Base-by-base conservation (phyloP, 2,888 invertebrate genomes). In the Hypomecis atomaria region DNA sequence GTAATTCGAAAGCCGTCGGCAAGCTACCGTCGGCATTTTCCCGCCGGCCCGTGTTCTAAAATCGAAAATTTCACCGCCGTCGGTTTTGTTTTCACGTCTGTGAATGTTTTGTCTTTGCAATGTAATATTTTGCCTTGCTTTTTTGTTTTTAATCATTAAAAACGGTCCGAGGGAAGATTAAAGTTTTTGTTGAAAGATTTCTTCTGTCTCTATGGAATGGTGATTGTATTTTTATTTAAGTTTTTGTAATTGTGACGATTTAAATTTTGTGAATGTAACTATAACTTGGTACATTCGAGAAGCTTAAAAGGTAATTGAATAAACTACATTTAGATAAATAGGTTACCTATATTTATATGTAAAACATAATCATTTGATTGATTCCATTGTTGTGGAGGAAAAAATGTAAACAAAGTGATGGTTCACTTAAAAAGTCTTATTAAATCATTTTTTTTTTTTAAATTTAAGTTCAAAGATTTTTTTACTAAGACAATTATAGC, bases 21-120 rank as follows among this genome's bases (percentile, higher is more conserved):
- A 75, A 73, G 79, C 79, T 76, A 74, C 92, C 92, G 92, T 81
- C 92, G 92, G 92, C 90, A 84, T 86, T 91, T 91, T 90, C 87
- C 92, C 92, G 92, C 83, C 92, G 92, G 85, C 72, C 69, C 78
- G 80, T 78, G 80, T 86, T 87, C 78, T 76, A 85, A 87, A 86
- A 82, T 85, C 78, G 82, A 88, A 89, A 83, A 82, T 79, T 78
- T 72, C 62, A 69, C 73, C 66, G 61, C 66, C 73, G 69, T 52
- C 69, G 71, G 40, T 58, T 61, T 66, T 67, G 45, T 10, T 55
- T 50, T 48, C 48, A 7, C n/a, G 6, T 53, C 55, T 60, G 66
- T 66, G 67, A 73, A 67, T 72, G 59, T 69, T 60, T 65, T 53
- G 3, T 23, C 23, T 50, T 44, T 58, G 9, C 8, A 43, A 54